Evolutionary conservation across 2,113 vertebrate species (phyloP), one percentile per base, ranked within the genome.

Genomic region (Crypturellus undulatus): DNA sequence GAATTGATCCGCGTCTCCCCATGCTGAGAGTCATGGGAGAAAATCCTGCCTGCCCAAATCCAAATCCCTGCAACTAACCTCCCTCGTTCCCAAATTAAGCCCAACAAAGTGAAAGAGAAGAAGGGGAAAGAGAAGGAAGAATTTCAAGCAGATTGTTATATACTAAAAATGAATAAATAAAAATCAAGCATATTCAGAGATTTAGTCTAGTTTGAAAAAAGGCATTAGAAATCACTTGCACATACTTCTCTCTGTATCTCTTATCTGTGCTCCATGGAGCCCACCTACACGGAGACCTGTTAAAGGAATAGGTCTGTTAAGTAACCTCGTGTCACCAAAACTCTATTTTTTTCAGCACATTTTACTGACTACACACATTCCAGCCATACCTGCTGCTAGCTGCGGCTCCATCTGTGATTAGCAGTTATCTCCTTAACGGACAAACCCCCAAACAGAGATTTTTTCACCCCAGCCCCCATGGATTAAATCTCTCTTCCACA

Each of bases 1-100:
- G 97, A 94, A 98, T 98, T 98, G 98, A 98, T 98, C 97, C 4
- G 79, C 1, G 59, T 92, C 95, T 97, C 81, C 90, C 84, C 98
- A 98, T 95, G 98, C 97, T 98, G 98, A 93, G 98, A 96, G 89
- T 97, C 96, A 93, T 88, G 96, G 97, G 97, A 98, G 96, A 93
- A 97, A 98, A 97, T 95, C 97, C 97, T 77, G 89, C 93, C 75
- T 58, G 67, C 49, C 87, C 90, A 97, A 97, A 98, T 96, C 94
- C 94, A 97, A 98, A 98, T 97, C 97, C 97, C 95, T 95, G 67
- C 79, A 94, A 88, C 91, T 84, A 85, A 85, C 77, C 63, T 47
- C 96, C 97, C 95, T 79, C 78, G 85, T 51, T 84, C 87, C 52
- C 94, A 95, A 97, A 93, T 96, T 94, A 92, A 94, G 72, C 87